Conservation (phyloP, 2,888 invertebrate species). For the Ormia ochracea region DNA sequence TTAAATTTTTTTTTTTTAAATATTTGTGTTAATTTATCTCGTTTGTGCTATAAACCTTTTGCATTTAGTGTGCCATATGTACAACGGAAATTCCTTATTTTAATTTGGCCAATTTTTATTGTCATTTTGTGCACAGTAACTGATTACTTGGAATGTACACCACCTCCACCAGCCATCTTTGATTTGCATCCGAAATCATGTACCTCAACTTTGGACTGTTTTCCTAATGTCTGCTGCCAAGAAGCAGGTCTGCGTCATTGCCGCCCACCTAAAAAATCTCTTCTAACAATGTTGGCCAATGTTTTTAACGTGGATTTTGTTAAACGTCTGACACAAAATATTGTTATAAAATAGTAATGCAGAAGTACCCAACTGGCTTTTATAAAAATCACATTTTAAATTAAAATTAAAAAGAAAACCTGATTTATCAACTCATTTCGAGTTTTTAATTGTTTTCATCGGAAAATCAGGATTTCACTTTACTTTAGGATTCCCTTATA, state of each 20-base stretch:
- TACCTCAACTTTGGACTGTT: slow-evolving; percentile 84
- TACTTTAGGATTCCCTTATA: background rate
- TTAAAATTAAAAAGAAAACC: no score
- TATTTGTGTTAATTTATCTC: no score
- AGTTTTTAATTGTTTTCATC: background rate
- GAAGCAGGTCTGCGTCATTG: slow-evolving; percentile 85
- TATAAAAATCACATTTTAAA: background rate
- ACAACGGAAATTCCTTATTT: no score
- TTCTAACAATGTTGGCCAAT: slow-evolving; percentile 82
- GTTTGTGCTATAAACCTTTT: no score
- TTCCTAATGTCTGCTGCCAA: slow-evolving; percentile 88
- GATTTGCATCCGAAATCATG: slow-evolving; percentile 85
- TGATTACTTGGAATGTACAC: slow-evolving; percentile 85
- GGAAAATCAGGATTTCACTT: background rate
- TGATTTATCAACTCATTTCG: no score
- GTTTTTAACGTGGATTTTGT: slow-evolving; percentile 76
- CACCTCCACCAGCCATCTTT: slow-evolving; percentile 82
- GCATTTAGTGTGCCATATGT: no score
- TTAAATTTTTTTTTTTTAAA: background rate
- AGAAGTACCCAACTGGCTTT: background rate
- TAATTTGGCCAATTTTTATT: no score
- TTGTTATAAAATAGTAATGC: slow-evolving; percentile 72
- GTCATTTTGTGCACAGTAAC: no score
- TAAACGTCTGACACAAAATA: slow-evolving; percentile 75
- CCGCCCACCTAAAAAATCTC: slow-evolving; percentile 84